Evolutionary conservation across 2,797 vertebrate species (phyloP).

Genomic region (Simalia tracyae): DNA sequence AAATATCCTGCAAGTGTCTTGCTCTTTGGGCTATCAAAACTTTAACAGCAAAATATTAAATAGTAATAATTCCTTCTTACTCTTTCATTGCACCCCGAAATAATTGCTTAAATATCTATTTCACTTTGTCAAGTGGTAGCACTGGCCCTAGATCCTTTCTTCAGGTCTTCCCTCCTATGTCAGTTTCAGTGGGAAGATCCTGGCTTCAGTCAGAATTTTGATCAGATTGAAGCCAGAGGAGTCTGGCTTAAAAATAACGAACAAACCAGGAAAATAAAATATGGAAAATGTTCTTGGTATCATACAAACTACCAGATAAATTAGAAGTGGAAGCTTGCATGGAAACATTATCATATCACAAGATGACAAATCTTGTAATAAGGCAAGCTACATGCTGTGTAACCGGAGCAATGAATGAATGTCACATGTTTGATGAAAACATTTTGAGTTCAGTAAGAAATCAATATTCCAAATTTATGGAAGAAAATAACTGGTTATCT

Average conservation of each 20-base stretch:
- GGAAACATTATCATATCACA: background rate
- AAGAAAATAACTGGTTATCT: conserved; percentile 3
- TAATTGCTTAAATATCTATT: background rate
- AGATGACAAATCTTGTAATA: background rate
- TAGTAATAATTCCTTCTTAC: background rate
- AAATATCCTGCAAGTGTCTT: background rate
- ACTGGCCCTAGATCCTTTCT: background rate
- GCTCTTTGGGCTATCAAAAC: background rate
- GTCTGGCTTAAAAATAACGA: background rate
- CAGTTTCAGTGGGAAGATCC: background rate
- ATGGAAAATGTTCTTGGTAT: background rate
- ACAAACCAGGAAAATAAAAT: background rate
- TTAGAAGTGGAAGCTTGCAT: background rate
- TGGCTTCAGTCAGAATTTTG: background rate
- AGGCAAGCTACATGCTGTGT: background rate
- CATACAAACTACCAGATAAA: background rate
- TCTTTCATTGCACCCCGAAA: background rate
- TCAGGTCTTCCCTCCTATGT: background rate
- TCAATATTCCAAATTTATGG: background rate
- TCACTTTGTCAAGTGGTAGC: background rate
- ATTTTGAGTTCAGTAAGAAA: background rate
- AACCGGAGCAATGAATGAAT: background rate
- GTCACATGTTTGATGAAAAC: background rate
- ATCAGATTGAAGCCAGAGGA: background rate
- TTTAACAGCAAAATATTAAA: background rate